Base-by-base conservation (phyloP, 1,140 invertebrate species). In the Anastrepha ludens region DNA sequence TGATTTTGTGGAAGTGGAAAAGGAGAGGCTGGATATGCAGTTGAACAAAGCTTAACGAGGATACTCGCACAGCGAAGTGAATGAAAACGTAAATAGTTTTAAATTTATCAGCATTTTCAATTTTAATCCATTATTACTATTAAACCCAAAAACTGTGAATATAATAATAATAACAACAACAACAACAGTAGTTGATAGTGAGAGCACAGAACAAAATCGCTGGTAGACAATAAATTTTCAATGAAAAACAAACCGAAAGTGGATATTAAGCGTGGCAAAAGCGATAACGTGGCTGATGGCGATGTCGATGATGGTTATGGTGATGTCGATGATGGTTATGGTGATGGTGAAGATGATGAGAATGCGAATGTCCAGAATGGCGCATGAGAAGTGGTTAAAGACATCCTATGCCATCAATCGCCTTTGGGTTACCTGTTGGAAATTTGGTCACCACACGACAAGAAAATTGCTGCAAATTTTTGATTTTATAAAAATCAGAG, bases 41-140 rank as follows among this genome's bases (percentile, higher is more conserved):
- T 41, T 74, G 15, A 74, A 41, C 67, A 15, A 44, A 47, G 67
- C 39, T 74, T 41, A 55, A 70, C 44, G 13, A 44, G 44, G 17
- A 74, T 74, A 13, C 29, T 29, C 29, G 29, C 1, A 47, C 8
- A 1, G 67, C 41, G 44, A 5, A 67, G 8, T 17, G 67, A 74
- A 44, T 41, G 67, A 47, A 44, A 74, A 7, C 39, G 67, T 44
- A 74, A 74, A 74, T 74, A 74, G 39, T 74, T 74, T 74, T 74
- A 74, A 74, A 74, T 44, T 74, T 74, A 74, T 74, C 67, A 67
- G 39, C 64, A 74, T 74, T 74, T 74, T 41, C 67, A 74, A 74
- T 44, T 74, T 74, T 74, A 74, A 67, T 67, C 65, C 65, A 67
- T 67, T 39, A 67, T 67, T 67, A 39, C 20, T 67, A 67, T 11